These are phyloP conservation scores for Perodicticus potto DNA, from an alignment of 2,797 vertebrate species.

Conservation along the genomic window DNA sequence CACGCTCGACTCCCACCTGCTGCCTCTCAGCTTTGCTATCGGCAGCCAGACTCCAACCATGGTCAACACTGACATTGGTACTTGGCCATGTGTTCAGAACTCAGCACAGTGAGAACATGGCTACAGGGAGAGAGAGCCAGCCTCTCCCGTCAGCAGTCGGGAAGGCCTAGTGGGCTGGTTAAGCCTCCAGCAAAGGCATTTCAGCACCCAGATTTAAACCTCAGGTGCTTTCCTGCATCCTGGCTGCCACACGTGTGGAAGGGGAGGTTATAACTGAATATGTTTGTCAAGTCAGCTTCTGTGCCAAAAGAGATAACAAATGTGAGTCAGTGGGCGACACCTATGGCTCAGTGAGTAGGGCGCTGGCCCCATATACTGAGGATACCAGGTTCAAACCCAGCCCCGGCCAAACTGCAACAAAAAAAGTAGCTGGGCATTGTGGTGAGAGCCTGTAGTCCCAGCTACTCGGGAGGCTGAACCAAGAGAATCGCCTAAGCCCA, in stretches of 20 bases:
- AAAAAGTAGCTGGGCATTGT: no score
- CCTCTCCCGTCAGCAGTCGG: not conserved
- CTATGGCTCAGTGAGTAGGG: no score
- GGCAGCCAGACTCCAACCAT: not conserved
- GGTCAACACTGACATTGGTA: not conserved
- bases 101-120: not conserved
- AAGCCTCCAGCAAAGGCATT: not conserved
- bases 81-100: not conserved
- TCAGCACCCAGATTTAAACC: not conserved
- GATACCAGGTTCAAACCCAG: no score
- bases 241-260: not conserved
- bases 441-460: no score
- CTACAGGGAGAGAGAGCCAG: not conserved
- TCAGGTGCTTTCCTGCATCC: not conserved
- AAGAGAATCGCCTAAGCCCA: no score
- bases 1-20: not conserved
- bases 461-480: no score
- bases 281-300: constrained; percentile 64
- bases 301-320: constrained; percentile 70
- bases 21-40: not conserved
- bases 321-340: not conserved
- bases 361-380: no score
- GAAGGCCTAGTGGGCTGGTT: not conserved
- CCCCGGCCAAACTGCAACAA: no score
- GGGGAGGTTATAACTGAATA: not conserved